A percentile compares a stretch with the other conserved stretches of the same genome.
phyloP scores from a whole-genome alignment of 2,797 vertebrate species.

The Acrossocheilus wenchowensis region DNA sequence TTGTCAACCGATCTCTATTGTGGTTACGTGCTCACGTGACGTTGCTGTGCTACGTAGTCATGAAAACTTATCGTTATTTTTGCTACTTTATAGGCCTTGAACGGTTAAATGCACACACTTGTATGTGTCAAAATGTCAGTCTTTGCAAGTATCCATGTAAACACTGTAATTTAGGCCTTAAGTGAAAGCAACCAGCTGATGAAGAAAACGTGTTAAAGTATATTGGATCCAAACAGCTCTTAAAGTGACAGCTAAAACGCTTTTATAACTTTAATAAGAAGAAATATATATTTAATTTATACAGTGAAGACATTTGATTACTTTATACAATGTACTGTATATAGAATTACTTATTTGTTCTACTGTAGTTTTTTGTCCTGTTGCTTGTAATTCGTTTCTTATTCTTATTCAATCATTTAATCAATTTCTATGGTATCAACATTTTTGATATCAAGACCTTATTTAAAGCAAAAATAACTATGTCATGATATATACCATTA shows the following conservation, averaged over 20 bases:
- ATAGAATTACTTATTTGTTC: no score
- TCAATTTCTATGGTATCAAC: no score
- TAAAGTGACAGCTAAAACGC: background rate
- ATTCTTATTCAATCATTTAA: background rate
- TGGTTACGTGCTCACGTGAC: no score
- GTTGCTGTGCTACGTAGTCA: background rate
- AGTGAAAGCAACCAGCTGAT: background rate
- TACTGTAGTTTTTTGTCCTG: background rate
- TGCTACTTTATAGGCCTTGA: no score
- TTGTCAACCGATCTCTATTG: background rate
- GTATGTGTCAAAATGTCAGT: background rate
- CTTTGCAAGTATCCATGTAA: background rate
- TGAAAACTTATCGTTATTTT: background rate
- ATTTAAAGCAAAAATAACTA: no score
- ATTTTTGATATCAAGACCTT: no score
- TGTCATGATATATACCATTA: no score
- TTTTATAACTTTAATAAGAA: background rate
- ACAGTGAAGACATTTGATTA: no score
- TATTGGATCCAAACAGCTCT: background rate
- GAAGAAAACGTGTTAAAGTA: background rate
- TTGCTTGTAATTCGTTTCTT: background rate
- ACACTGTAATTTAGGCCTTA: background rate
- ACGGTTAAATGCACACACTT: no score
- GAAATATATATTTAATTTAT: no score
- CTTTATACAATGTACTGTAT: no score